phyloP scores from a whole-genome alignment of 2,888 invertebrate genomes.

The Adela reaumurella region DNA sequence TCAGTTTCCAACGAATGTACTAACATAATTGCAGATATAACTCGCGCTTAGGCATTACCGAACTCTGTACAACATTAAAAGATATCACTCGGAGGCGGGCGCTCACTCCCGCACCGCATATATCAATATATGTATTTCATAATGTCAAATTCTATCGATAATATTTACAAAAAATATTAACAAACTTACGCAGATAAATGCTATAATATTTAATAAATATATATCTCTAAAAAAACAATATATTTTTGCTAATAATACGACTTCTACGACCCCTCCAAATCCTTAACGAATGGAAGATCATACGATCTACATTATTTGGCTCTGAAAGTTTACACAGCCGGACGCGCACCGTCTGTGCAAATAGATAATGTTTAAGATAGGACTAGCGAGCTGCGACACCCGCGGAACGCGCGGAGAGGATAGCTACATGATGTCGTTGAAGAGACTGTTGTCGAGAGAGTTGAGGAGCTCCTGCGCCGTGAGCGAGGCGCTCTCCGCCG shows the following conservation, averaged over 20 bases:
- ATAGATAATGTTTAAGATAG: no score
- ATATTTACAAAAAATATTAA: not conserved
- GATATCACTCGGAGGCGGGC: not conserved
- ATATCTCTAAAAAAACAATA: not conserved
- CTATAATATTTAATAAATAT: not conserved
- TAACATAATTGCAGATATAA: no score
- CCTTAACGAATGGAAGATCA: not conserved
- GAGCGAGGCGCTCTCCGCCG: constrained; percentile 70
- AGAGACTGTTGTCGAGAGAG: constrained; percentile 75
- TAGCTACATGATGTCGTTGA: constrained; percentile 64
- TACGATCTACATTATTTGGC: not conserved
- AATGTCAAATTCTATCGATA: not conserved
- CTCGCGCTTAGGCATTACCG: not conserved
- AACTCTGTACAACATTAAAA: not conserved
- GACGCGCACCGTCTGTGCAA: no score
- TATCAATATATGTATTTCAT: not conserved
- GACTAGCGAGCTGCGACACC: no score
- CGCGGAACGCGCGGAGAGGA: no score
- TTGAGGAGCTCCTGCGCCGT: constrained; percentile 80
- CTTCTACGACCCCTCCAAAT: not conserved
- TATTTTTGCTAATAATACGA: not conserved
- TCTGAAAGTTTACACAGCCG: no score
- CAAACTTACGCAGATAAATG: not conserved
- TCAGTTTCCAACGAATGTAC: no score
- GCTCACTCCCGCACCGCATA: not conserved